These are phyloP conservation scores for Coregonus suidteri DNA, from an alignment of 2,797 vertebrate species.

Conservation along the genomic window DNA sequence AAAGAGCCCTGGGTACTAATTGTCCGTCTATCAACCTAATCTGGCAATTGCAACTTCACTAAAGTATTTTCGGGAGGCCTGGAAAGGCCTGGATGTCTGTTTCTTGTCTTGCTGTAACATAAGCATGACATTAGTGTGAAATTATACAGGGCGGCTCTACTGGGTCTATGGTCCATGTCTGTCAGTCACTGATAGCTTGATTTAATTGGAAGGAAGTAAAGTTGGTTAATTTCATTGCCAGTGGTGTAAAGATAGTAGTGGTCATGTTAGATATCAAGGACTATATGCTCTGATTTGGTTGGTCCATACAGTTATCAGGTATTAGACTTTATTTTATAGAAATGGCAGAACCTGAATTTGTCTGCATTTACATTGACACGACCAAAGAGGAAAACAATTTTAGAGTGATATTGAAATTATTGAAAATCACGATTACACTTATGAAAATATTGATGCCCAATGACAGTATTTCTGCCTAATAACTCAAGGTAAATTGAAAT, in stretches of 20 bases:
- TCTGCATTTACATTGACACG: background rate
- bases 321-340: background rate
- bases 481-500: constrained; percentile 26
- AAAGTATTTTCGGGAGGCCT: constrained; percentile 19
- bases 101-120: constrained; percentile 36
- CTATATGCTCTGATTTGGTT: background rate
- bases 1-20: constrained; percentile 43
- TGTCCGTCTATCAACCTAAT: constrained; percentile 50
- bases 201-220: background rate
- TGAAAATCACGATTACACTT: constrained; percentile 16
- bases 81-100: constrained; percentile 13
- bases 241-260: background rate
- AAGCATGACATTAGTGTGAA: constrained; percentile 12
- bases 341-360: background rate
- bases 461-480: constrained; percentile 28
- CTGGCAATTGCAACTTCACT: constrained; percentile 24
- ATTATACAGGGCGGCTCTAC: too few relatives aligned
- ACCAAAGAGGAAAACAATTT: background rate
- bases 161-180: background rate
- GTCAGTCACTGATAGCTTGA: background rate
- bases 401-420: constrained; percentile 24
- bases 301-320: background rate
- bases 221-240: constrained; percentile 1
- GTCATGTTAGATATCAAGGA: background rate
- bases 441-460: constrained; percentile 6